Base-by-base conservation (phyloP, 1,140 invertebrate genomes). In the Brachionus paranguensis region DNA sequence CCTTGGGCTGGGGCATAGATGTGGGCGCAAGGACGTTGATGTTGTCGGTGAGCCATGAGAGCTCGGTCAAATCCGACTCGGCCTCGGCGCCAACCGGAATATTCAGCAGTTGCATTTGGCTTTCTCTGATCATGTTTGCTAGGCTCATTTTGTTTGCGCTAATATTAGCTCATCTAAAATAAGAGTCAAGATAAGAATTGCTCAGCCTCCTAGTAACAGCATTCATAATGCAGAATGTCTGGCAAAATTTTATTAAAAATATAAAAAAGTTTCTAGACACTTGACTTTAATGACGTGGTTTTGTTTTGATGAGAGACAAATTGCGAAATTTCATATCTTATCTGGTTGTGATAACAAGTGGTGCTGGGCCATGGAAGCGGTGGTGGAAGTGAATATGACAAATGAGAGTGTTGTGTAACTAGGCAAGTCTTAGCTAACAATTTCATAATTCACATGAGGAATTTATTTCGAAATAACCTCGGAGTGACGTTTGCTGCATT, bases 51-150 rank as follows among this genome's bases (percentile, higher is more conserved):
- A 81, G 41, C 78, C 78, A 81, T 43, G 78, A 81, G 3, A 81
- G 33, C 53, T 81, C 78, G 24, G 78, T 81, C n/a, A 81, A 10
- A 60, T 81, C 78, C 17, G 78, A 81, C 14, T 81, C 78, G 24
- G 14, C 24, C 6, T 76, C 45, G 20, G 2, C 27, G 10, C 43
- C 27, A 10, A 50, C 14, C 11, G 72, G 72, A 27, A 76, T 50
- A 29, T 50, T 76, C 17, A 50, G 24, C 24, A 41, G n/a, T 27
- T 76, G 72, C 37, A 70, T 70, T 70, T 29, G 64, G 29, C 24
- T 37, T 37, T 55, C n/a, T 55, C 20, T 60, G 3, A 60, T 60
- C 53, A 60, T 60, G 20, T 60, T 60, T 60, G 53, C 53, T 10
- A 20, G 17, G 20, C 53, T 68, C 33, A 41, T 41, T 68, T 68